A percentile compares a stretch with the other conserved stretches of the same genome.
Conservation (phyloP, 2,888 invertebrate genomes). For the Seira musarum region DNA sequence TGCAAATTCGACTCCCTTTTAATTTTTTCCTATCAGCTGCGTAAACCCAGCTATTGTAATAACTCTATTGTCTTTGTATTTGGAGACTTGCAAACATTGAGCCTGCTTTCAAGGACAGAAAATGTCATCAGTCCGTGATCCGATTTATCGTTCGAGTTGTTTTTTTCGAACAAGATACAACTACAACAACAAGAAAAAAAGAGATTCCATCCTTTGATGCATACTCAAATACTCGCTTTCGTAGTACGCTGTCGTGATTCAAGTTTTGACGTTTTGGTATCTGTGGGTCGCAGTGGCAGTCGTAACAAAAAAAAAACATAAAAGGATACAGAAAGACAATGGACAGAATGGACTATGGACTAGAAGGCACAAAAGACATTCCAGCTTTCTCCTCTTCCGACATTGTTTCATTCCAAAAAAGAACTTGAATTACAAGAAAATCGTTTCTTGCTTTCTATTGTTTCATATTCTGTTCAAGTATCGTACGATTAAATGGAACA, state of each 20-base stretch:
- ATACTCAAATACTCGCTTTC: background rate
- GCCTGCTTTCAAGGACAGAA: background rate
- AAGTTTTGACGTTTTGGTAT: background rate
- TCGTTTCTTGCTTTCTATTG: background rate
- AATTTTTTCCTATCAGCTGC: too few species aligned
- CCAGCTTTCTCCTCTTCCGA: background rate
- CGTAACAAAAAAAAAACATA: too few species aligned
- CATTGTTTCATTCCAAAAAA: background rate
- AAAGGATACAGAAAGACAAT: background rate
- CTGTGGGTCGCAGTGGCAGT: background rate
- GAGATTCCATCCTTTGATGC: too few species aligned
- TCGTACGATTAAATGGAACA: too few species aligned
- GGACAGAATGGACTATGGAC: too few species aligned
- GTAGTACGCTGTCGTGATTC: too few species aligned
- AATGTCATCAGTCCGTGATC: background rate
- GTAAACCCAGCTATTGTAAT: too few species aligned
- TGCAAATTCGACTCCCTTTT: too few species aligned
- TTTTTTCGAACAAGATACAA: background rate
- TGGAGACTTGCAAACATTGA: too few species aligned
- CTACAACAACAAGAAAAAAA: too few species aligned
- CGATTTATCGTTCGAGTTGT: background rate
- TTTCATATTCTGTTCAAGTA: conserved; percentile 1
- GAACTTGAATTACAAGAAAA: background rate
- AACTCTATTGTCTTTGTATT: too few species aligned
- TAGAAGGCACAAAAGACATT: background rate